phyloP scores from a whole-genome alignment of 2,797 vertebrate species.

The Chloroceryle inda region DNA sequence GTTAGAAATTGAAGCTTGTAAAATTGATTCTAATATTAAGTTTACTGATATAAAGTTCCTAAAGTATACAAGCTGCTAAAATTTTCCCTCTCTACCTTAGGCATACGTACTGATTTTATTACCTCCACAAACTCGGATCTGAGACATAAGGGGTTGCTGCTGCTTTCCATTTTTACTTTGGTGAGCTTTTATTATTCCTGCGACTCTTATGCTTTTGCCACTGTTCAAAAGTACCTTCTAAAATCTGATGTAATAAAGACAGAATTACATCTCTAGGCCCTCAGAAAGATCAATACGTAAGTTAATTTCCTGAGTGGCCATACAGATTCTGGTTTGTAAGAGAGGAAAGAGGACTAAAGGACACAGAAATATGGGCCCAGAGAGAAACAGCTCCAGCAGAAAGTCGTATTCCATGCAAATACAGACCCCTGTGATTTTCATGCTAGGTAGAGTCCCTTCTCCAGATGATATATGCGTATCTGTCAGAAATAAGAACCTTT shows the following conservation, averaged over 20 bases:
- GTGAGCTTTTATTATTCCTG: background rate
- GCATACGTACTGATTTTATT: background rate
- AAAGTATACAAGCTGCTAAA: background rate
- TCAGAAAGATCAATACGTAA: slow-evolving; percentile 62
- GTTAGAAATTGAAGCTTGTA: background rate
- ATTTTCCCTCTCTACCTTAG: background rate
- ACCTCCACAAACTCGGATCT: background rate
- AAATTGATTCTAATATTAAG: background rate
- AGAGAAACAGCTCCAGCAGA: background rate
- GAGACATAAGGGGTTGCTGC: background rate
- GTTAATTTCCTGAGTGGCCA: slow-evolving; percentile 63
- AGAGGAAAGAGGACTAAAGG: background rate
- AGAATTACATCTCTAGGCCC: slow-evolving; percentile 42
- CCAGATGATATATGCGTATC: background rate
- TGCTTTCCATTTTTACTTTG: background rate
- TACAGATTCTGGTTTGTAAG: background rate
- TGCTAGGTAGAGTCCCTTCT: background rate
- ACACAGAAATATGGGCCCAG: background rate
- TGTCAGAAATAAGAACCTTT: background rate
- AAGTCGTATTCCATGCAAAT: background rate
- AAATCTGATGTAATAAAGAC: slow-evolving; percentile 59
- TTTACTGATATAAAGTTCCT: background rate
- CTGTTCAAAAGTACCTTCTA: slow-evolving; percentile 48
- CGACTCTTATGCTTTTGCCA: slow-evolving; percentile 2
- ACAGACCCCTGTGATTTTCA: accelerated